These are phyloP conservation scores for Sciaenops ocellatus DNA, from an alignment of 2,797 vertebrate species.

Conservation along the genomic window DNA sequence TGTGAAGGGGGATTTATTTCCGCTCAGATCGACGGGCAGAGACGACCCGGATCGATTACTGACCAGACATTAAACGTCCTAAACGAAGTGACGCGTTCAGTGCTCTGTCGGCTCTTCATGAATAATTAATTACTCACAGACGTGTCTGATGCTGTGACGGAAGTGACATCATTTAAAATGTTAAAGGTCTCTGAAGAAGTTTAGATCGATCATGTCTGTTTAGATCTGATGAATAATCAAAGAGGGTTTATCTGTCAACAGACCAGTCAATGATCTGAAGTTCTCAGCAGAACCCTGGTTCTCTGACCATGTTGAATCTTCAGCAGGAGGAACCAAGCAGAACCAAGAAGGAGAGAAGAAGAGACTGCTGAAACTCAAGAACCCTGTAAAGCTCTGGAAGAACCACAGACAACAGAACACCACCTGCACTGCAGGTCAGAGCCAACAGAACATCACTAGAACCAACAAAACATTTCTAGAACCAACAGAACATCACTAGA, in stretches of 20 bases:
- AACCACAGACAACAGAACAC: slow-evolving; percentile 16
- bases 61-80: too few relatives aligned
- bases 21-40: too few relatives aligned
- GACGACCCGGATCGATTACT: too few relatives aligned
- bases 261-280: too few relatives aligned
- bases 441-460: neutral
- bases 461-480: neutral
- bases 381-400: slow-evolving; percentile 46
- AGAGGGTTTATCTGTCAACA: too few relatives aligned
- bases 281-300: too few relatives aligned
- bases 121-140: too few relatives aligned
- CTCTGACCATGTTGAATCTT: neutral
- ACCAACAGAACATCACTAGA: neutral
- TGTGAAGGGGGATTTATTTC: neutral
- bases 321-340: slow-evolving; percentile 18
- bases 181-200: too few relatives aligned
- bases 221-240: too few relatives aligned
- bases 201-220: too few relatives aligned
- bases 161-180: too few relatives aligned
- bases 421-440: slow-evolving; percentile 31
- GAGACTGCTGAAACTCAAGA: slow-evolving; percentile 42
- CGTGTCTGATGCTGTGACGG: too few relatives aligned
- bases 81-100: neutral
- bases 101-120: neutral
- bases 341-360: neutral